Evolutionary conservation across 2,797 vertebrate species (phyloP), one percentile per base, ranked within the genome.

Genomic region (Botia almorhae): DNA sequence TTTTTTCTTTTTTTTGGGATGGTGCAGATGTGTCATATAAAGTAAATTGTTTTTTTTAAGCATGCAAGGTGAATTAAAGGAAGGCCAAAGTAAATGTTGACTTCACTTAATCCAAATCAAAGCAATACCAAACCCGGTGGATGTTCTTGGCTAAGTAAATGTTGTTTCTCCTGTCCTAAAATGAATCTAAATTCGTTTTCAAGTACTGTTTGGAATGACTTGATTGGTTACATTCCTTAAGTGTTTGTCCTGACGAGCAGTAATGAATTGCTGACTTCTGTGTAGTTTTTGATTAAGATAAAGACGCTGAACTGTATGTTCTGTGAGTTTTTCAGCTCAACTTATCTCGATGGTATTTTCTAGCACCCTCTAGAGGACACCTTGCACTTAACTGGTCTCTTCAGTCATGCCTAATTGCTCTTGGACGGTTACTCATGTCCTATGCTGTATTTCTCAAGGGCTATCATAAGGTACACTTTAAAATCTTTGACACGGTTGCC

Each of bases 1-100:
- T 26, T 76, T 21, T 51, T 12, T 48, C 48, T 8, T 19, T n/a
- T 71, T 21, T 51, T 26, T 50, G 50, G 82, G 83, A 87, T 88
- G 85, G 87, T 85, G 87, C 50, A 82, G 84, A 86, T 73, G 88
- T 86, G 85, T 87, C 26, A 90, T 89, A 85, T 87, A 58, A 89
- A 80, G 84, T 86, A 80, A 76, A 78, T 78, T 48, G 48, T 73
- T 56, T 74, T 82, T 87, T 89, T 87, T 82, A 85, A 90, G 84
- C 93, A 94, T 93, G 92, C 92, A 92, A 89, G 89, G 91, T 88
- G 85, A 86, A 88, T 76, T 89, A 80, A 87, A 88, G 87, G 89
- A 88, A 78, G 82, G 82, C 83, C 81, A 82, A 70, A 81, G 63
- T 78, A 71, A 74, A 77, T 55, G 17, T 55, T 51, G 50, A 11